Conservation (phyloP, 2,888 invertebrate genomes). For the Mimas tiliae region DNA sequence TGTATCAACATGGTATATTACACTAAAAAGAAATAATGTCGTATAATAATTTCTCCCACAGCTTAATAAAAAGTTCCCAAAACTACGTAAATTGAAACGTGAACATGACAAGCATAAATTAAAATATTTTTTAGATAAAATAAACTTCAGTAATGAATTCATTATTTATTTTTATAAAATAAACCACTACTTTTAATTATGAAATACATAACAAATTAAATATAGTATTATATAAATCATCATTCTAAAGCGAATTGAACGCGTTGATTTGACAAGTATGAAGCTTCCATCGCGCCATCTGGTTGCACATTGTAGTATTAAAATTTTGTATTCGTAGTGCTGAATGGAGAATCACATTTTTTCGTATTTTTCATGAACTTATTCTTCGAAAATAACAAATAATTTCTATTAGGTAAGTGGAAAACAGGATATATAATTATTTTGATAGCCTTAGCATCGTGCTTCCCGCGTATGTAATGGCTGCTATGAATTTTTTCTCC, state of each 20-base stretch:
- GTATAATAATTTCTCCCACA: too few species aligned
- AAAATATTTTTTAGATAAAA: slow-evolving; percentile 34
- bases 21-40: too few species aligned
- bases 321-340: slow-evolving; percentile 84
- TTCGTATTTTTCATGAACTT: slow-evolving; percentile 80
- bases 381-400: slow-evolving; percentile 73
- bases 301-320: slow-evolving; percentile 67
- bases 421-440: slow-evolving; percentile 40
- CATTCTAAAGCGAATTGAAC: slow-evolving; percentile 47
- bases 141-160: too few species aligned
- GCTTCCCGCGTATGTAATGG: slow-evolving; percentile 46
- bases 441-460: slow-evolving; percentile 37
- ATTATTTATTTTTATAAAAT: too few species aligned
- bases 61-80: too few species aligned
- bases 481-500: slow-evolving; percentile 60
- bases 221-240: too few species aligned
- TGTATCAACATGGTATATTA: too few species aligned
- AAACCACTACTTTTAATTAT: too few species aligned
- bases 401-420: slow-evolving; percentile 78
- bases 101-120: slow-evolving; percentile 53
- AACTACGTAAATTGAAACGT: slow-evolving; percentile 34
- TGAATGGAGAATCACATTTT: slow-evolving; percentile 83
- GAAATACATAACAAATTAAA: slow-evolving; percentile 20
- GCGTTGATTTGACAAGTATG: slow-evolving; percentile 51
- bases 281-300: slow-evolving; percentile 56